Conservation (phyloP, 2,797 vertebrate genomes). For the Hoplostethus atlanticus region DNA sequence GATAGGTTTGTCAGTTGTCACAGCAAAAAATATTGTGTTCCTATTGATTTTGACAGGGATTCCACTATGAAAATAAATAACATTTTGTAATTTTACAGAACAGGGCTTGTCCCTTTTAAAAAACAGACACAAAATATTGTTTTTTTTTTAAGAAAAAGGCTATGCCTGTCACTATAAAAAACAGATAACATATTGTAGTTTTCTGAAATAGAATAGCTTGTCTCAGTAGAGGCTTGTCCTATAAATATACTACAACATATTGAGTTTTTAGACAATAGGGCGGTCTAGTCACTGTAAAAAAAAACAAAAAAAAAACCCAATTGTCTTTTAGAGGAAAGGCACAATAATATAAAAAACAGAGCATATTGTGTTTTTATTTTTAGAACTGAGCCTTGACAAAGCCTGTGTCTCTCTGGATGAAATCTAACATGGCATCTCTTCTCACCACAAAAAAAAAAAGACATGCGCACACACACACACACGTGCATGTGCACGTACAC, state of each 20-base stretch:
- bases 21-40: background rate
- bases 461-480: background rate
- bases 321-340: constrained; percentile 61
- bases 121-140: background rate
- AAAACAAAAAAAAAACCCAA: constrained; percentile 53
- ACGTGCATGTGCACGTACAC: constrained; percentile 5
- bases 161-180: constrained; percentile 29
- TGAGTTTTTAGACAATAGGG: constrained; percentile 57
- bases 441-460: constrained; percentile 46
- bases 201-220: constrained; percentile 41
- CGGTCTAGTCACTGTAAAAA: constrained; percentile 57
- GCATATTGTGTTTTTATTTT: constrained; percentile 68
- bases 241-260: constrained; percentile 64
- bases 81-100: constrained; percentile 3
- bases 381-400: constrained; percentile 60
- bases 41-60: no score
- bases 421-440: constrained; percentile 55
- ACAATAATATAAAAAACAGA: constrained; percentile 59
- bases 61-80: background rate
- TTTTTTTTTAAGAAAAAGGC: constrained; percentile 23
- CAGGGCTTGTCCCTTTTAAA: background rate
- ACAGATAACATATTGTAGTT: constrained; percentile 21
- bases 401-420: constrained; percentile 55
- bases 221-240: constrained; percentile 56
- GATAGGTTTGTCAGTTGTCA: constrained; percentile 46